A percentile compares a stretch with the other conserved stretches of the same genome.
Conservation (phyloP, 2,113 vertebrate genomes). For the Trichechus manatus region DNA sequence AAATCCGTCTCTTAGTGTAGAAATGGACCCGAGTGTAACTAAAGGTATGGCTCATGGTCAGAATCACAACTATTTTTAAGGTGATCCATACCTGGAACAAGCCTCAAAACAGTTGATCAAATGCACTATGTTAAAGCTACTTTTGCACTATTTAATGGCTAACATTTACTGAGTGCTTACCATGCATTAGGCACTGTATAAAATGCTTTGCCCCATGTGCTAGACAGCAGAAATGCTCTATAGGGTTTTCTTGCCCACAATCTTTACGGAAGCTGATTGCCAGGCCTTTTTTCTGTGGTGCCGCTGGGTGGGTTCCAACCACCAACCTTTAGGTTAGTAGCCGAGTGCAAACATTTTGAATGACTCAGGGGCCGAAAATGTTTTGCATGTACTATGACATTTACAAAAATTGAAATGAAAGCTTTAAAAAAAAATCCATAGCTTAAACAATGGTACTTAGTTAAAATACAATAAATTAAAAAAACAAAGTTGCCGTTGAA, state of each 20-base stretch:
- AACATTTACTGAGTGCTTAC: background rate
- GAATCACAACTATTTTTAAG: constrained; percentile 64
- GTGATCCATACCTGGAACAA: constrained; percentile 55
- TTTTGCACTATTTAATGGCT: background rate
- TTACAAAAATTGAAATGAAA: constrained; percentile 36
- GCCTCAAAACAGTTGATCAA: constrained; percentile 62
- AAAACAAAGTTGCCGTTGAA: too few species aligned
- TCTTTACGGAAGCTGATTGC: background rate
- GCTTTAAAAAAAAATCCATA: background rate
- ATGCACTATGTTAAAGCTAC: background rate
- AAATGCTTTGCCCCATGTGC: too few species aligned
- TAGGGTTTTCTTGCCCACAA: too few species aligned
- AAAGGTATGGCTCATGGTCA: background rate
- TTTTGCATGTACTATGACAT: background rate
- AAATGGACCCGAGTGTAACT: background rate
- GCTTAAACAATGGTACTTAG: constrained; percentile 1
- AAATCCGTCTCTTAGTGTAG: background rate
- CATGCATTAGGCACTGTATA: too few species aligned
- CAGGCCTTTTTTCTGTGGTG: background rate
- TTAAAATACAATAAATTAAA: background rate
- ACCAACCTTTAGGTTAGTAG: background rate
- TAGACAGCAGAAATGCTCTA: too few species aligned
- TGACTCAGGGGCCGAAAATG: background rate
- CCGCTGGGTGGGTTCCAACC: background rate
- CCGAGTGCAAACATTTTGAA: background rate